phyloP scores from a whole-genome alignment of 2,797 vertebrate species.

The Simalia tracyae region DNA sequence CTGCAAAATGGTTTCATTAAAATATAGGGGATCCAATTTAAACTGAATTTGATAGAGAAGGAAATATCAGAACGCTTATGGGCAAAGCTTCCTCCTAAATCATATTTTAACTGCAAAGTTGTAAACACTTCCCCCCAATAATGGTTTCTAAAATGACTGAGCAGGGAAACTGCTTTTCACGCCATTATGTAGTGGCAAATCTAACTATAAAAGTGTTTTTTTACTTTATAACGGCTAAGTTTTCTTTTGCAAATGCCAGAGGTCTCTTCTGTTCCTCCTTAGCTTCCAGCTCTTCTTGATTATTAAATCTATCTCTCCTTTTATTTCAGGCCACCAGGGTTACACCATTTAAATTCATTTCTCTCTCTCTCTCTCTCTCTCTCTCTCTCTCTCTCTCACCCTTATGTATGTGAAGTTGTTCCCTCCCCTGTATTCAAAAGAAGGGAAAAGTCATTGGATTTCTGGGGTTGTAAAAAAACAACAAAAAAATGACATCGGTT shows the following conservation, averaged over 20 bases:
- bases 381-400: not conserved
- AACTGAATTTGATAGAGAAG: conserved; percentile 37
- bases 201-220: conserved; percentile 17
- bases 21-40: conserved; percentile 40
- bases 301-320: not conserved
- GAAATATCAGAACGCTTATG: conserved; percentile 33
- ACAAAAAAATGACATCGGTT: not conserved
- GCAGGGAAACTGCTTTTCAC: not conserved
- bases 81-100: conserved; percentile 33
- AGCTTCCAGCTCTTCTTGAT: not conserved
- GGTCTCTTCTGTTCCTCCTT: not conserved
- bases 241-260: not conserved
- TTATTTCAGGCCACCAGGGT: not conserved
- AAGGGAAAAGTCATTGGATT: not conserved
- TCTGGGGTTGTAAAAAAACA: not conserved
- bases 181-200: conserved; percentile 30
- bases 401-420: not conserved
- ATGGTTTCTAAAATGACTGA: conserved; percentile 35
- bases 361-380: not conserved
- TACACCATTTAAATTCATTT: not conserved
- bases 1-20: conserved; percentile 43
- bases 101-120: conserved; percentile 35
- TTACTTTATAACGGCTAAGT: conserved; percentile 2
- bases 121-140: conserved; percentile 22
- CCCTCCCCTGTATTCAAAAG: not conserved